Conservation (phyloP, 2,797 vertebrate species). For the Acanthornis magna region DNA sequence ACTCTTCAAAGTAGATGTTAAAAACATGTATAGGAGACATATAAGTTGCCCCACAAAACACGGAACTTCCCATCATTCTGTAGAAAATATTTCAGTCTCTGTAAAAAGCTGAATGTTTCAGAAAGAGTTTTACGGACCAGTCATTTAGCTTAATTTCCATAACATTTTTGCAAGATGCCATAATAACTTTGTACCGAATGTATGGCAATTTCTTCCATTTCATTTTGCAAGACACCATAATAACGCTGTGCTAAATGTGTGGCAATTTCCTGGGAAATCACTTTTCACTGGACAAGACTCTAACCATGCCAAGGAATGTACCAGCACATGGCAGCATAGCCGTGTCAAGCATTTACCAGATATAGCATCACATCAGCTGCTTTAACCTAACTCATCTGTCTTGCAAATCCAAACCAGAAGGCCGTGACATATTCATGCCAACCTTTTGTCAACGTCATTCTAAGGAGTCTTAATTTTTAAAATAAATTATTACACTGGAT, state of each 20-base stretch:
- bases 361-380: not conserved
- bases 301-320: not conserved
- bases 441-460: not conserved
- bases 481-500: not conserved
- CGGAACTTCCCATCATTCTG: not conserved
- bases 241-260: not conserved
- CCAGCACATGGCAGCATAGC: not conserved
- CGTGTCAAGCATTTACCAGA: not conserved
- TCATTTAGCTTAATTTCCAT: not conserved
- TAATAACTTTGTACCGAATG: not conserved
- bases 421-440: not conserved
- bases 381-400: not conserved
- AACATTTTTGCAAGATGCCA: not conserved
- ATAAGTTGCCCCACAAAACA: not conserved
- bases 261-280: not conserved
- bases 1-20: not conserved
- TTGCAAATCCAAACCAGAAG: not conserved
- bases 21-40: not conserved
- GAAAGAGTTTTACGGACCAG: not conserved
- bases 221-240: not conserved
- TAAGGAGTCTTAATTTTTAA: not conserved
- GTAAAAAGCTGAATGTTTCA: not conserved
- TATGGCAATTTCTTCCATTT: not conserved
- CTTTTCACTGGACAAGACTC: not conserved
- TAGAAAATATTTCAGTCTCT: not conserved